These are phyloP conservation scores for Holothuria scabra DNA, from an alignment of 53 echinoderm and acorn worm genomes.

Conservation along the genomic window DNA sequence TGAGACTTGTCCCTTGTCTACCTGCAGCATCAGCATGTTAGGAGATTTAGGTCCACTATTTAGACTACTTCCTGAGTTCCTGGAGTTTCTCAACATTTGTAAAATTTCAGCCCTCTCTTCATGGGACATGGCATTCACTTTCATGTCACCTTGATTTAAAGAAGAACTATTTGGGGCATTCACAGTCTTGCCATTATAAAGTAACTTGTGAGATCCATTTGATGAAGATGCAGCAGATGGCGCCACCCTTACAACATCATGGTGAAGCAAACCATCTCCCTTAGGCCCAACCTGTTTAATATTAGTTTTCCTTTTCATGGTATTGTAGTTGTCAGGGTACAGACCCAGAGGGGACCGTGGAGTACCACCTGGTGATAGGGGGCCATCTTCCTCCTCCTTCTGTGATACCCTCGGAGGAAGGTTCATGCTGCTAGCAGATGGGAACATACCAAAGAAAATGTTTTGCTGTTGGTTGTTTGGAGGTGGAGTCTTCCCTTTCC, in stretches of 20 bases:
- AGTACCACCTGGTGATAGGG: constrained; percentile 34
- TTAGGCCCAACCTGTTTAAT: constrained; percentile 46
- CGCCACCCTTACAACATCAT: constrained; percentile 35
- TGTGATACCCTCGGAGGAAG: neutral
- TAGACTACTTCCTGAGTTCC: constrained; percentile 48
- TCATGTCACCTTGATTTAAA: constrained; percentile 32
- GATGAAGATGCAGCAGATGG: neutral
- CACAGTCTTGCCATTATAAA: neutral
- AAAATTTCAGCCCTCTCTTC: constrained; percentile 91
- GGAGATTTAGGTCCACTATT: constrained; percentile 70
- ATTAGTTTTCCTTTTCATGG: constrained; percentile 67
- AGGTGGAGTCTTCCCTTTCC: neutral
- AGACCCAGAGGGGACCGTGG: constrained; percentile 64
- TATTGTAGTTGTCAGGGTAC: constrained; percentile 87
- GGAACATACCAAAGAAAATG: constrained; percentile 73
- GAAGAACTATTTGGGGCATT: neutral
- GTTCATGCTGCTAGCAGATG: constrained; percentile 45
- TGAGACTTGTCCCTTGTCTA: constrained; percentile 60
- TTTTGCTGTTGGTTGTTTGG: constrained; percentile 32
- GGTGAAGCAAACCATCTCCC: constrained; percentile 48
- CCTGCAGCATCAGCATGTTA: constrained; percentile 37
- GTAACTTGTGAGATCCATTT: neutral
- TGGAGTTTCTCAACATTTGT: constrained; percentile 81
- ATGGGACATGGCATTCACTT: constrained; percentile 77
- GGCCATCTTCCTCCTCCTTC: neutral